Conservation (phyloP, 2,888 invertebrate species). For the Drosophila falleni region DNA sequence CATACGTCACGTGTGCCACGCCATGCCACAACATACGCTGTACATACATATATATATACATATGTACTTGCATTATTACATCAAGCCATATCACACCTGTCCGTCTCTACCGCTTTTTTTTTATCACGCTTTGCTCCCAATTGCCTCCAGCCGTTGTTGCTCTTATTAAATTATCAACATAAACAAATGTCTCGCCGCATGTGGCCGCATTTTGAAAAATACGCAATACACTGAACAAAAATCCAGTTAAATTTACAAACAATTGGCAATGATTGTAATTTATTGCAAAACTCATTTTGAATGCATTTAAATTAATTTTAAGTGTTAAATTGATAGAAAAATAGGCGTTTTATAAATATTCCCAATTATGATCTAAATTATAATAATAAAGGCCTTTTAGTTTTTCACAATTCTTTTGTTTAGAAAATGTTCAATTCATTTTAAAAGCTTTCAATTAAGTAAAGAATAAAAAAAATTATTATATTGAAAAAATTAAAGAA, state of each 20-base stretch:
- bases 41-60: not conserved
- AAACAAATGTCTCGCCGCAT: slow-evolving; percentile 72
- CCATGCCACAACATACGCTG: slow-evolving; percentile 7
- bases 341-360: too few species aligned
- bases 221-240: slow-evolving; percentile 45
- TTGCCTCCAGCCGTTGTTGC: slow-evolving; percentile 58
- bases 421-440: too few species aligned
- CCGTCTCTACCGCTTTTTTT: not conserved
- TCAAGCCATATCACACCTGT: slow-evolving; percentile 15
- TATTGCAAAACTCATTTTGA: not conserved
- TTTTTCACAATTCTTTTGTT: too few species aligned
- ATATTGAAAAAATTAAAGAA: too few species aligned
- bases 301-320: not conserved
- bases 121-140: not conserved
- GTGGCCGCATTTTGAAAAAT: slow-evolving; percentile 59
- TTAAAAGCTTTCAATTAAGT: too few species aligned
- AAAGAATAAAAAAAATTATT: too few species aligned
- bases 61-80: not conserved
- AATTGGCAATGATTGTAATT: not conserved
- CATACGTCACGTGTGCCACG: slow-evolving; percentile 61
- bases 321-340: too few species aligned
- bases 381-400: too few species aligned
- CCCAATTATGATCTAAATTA: too few species aligned
- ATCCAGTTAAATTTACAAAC: not conserved
- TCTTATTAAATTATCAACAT: slow-evolving; percentile 80